Conservation (phyloP, 2,113 vertebrate species). For the Apeltes quadracus region DNA sequence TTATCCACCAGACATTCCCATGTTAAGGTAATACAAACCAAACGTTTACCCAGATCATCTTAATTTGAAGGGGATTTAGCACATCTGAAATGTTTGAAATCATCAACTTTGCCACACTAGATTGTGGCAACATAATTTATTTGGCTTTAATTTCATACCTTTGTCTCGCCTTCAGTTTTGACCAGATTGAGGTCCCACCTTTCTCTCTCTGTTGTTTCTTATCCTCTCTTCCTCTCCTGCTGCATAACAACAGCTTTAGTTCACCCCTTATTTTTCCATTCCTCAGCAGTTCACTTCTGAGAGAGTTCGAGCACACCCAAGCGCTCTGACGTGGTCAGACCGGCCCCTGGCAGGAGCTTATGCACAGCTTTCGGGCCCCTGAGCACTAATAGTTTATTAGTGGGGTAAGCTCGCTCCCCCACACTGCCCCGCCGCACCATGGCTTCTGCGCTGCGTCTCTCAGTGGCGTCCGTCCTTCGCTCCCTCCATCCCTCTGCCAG, state of each 20-base stretch:
- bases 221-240: conserved; percentile 21
- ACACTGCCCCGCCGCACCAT: conserved; percentile 44
- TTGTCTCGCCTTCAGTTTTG: not conserved
- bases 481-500: conserved; percentile 64
- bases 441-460: conserved; percentile 50
- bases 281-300: conserved; percentile 13
- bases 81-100: not conserved
- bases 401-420: conserved; percentile 58
- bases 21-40: not conserved
- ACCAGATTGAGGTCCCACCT: conserved; percentile 50
- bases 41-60: not conserved
- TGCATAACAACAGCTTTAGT: conserved; percentile 34
- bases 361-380: conserved; percentile 54
- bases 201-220: conserved; percentile 20
- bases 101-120: not conserved
- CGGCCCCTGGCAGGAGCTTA: conserved; percentile 34
- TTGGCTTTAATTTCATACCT: not conserved
- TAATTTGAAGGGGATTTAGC: not conserved
- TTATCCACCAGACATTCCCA: not conserved
- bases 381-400: conserved; percentile 69
- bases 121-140: not conserved
- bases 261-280: conserved; percentile 21
- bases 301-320: conserved; percentile 15
- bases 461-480: conserved; percentile 58
- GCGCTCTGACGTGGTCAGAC: conserved; percentile 33